A percentile compares a stretch with the other conserved stretches of the same genome.
These are phyloP conservation scores for Stenurella melanura DNA, from an alignment of 2,888 invertebrate genomes.

Conservation along the genomic window DNA sequence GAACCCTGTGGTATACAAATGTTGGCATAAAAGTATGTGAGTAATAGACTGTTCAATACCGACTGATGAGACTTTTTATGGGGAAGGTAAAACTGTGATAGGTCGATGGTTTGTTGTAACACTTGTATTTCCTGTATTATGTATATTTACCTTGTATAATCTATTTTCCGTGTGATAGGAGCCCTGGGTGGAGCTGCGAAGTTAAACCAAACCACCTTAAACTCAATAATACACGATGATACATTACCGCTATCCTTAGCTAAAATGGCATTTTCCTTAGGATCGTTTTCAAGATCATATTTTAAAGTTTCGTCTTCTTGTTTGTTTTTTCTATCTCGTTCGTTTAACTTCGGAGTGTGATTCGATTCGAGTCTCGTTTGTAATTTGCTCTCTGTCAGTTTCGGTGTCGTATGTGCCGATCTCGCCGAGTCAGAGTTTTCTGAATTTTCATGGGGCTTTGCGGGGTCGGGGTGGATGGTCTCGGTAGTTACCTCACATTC, in stretches of 20 bases:
- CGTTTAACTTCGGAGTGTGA: conserved; percentile 53
- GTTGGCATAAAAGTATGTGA: too few relatives aligned
- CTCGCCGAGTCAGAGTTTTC: conserved; percentile 51
- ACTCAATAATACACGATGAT: conserved; percentile 90
- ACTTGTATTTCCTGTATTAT: too few relatives aligned
- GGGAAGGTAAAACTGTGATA: too few relatives aligned
- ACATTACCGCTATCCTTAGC: conserved; percentile 84
- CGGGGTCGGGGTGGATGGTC: conserved; percentile 48
- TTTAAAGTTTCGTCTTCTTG: conserved; percentile 50
- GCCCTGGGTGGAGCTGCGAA: conserved; percentile 97
- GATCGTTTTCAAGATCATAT: conserved; percentile 57
- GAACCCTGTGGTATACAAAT: too few relatives aligned
- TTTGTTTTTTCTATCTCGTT: conserved; percentile 48
- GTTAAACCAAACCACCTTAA: conserved; percentile 96
- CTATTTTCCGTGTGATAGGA: conserved; percentile 94
- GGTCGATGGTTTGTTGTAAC: too few relatives aligned
- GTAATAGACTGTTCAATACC: too few relatives aligned
- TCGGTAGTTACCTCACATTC: conserved; percentile 57
- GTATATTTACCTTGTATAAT: conserved; percentile 89
- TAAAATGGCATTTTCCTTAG: conserved; percentile 52
- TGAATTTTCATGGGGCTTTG: conserved; percentile 55
- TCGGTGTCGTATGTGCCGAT: conserved; percentile 59
- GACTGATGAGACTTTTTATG: too few relatives aligned
- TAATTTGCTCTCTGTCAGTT: conserved; percentile 50
- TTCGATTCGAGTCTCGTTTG: conserved; percentile 53